These are phyloP conservation scores for Electrona antarctica DNA, from an alignment of 2,113 vertebrate species.

Conservation along the genomic window DNA sequence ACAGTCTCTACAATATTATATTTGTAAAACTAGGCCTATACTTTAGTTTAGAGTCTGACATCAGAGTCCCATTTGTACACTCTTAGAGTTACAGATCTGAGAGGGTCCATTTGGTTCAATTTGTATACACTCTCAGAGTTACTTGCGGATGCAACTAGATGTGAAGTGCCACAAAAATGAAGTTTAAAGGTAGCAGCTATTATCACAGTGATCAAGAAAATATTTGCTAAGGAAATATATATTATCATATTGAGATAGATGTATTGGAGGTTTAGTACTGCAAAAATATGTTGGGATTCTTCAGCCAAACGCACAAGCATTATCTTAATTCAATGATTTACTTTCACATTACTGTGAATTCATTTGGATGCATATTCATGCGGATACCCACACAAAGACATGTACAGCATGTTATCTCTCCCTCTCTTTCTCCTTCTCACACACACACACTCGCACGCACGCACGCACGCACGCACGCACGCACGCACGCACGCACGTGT, in stretches of 20 bases:
- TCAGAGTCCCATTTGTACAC: no score
- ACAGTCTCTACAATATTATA: no score
- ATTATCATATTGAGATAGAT: neutral
- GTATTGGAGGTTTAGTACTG: neutral
- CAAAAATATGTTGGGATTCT: neutral
- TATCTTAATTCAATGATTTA: neutral
- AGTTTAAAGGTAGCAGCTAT: no score
- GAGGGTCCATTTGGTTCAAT: no score
- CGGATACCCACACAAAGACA: slow-evolving; percentile 1
- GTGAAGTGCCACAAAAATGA: no score
- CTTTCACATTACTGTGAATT: slow-evolving; percentile 4
- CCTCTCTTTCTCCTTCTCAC: neutral
- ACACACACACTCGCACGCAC: neutral
- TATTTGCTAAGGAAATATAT: neutral
- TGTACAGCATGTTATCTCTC: neutral
- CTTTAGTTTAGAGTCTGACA: no score
- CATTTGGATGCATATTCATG: neutral
- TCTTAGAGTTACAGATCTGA: no score
- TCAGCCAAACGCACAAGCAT: slow-evolving; percentile 26
- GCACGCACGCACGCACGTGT: neutral
- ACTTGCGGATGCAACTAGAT: no score
- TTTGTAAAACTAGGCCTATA: no score
- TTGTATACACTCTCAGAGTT: no score
- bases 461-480: slow-evolving; percentile 5
- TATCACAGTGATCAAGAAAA: slow-evolving; percentile 4